Evolutionary conservation across 2,797 vertebrate species (phyloP).

Genomic region (Esox lucius): DNA sequence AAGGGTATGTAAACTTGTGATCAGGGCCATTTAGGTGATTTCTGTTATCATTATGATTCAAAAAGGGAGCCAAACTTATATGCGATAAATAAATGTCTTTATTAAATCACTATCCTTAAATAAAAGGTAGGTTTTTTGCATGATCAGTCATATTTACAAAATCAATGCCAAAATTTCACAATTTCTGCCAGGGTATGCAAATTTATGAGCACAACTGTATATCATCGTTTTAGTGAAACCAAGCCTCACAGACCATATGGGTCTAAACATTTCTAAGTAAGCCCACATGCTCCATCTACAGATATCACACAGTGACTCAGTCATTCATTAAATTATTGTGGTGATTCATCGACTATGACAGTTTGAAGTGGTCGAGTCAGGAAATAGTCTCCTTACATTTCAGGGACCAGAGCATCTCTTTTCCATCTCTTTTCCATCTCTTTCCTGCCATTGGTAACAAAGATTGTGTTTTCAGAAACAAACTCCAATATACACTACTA

Average conservation of each 20-base stretch:
- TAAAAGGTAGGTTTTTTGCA: too few species aligned
- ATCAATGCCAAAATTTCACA: not conserved
- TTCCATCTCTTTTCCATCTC: too few species aligned
- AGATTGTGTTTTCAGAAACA: not conserved
- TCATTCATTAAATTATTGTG: not conserved
- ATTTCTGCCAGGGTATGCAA: not conserved
- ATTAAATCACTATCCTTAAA: too few species aligned
- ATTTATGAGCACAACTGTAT: too few species aligned
- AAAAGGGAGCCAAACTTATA: too few species aligned
- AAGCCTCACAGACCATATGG: too few species aligned
- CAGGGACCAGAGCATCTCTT: constrained; percentile 18
- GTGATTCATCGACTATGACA: not conserved
- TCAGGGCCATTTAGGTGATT: too few species aligned
- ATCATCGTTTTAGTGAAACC: not conserved
- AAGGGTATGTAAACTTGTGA: too few species aligned
- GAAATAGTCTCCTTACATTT: constrained; percentile 49
- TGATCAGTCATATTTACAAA: not conserved
- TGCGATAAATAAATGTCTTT: too few species aligned
- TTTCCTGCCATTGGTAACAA: constrained; percentile 45
- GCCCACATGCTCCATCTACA: not conserved
- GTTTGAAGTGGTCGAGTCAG: not conserved
- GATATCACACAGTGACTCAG: not conserved
- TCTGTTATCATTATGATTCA: too few species aligned
- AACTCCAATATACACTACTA: not conserved
- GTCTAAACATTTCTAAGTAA: not conserved